Evolutionary conservation across 2,113 vertebrate genomes (phyloP).

Genomic region (Myrmophylax atrothorax): DNA sequence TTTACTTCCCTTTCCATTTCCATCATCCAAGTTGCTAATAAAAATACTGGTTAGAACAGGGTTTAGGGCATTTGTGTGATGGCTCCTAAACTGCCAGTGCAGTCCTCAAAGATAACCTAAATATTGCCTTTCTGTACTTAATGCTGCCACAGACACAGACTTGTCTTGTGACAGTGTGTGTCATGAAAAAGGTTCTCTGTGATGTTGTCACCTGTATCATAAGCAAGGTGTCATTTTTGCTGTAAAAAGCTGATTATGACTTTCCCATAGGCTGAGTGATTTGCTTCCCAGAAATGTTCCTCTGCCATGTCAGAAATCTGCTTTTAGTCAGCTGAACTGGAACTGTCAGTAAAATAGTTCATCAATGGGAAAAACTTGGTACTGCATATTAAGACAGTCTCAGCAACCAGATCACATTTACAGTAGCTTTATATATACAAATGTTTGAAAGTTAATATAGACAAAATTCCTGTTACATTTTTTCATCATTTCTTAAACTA

Average conservation of each 20-base stretch:
- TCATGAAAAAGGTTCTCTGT: not conserved
- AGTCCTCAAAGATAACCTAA: not conserved
- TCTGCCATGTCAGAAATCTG: not conserved
- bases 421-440: not conserved
- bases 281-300: not conserved
- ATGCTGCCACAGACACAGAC: not conserved
- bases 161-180: not conserved
- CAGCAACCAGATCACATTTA: not conserved
- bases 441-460: not conserved
- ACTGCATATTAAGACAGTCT: not conserved
- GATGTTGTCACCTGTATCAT: not conserved
- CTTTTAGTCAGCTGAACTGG: not conserved
- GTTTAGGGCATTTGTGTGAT: not conserved
- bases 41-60: not conserved
- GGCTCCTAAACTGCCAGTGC: not conserved
- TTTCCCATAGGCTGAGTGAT: fast-evolving
- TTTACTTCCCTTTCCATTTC: not conserved
- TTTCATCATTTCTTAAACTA: not conserved
- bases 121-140: not conserved
- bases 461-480: not conserved
- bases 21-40: not conserved
- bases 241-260: not conserved
- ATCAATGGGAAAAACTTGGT: not conserved
- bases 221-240: not conserved
- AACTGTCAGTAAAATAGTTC: not conserved